Conservation (phyloP, 2,797 vertebrate species). For the Hippocampus kuda region DNA sequence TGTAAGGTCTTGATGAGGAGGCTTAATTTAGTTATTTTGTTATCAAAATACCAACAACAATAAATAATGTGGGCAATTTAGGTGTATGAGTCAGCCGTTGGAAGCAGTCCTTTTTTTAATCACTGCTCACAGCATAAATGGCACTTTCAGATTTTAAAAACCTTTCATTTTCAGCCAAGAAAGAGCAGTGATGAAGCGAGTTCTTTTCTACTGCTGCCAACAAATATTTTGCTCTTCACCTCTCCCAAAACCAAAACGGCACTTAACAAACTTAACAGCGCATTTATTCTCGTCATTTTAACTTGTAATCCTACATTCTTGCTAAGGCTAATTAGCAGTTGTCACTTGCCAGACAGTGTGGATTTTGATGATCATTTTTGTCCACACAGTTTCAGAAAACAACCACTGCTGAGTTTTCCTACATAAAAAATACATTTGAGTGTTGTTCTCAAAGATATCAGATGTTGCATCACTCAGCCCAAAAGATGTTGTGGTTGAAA, state of each 20-base stretch:
- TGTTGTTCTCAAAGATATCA: neutral
- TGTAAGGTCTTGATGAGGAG: neutral
- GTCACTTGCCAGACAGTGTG: neutral
- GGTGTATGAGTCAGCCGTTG: neutral
- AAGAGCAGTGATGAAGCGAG: neutral
- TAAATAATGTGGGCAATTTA: neutral
- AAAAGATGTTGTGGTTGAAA: neutral
- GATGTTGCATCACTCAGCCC: neutral
- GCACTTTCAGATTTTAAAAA: neutral
- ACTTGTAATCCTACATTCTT: neutral
- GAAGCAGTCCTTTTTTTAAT: neutral
- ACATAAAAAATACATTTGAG: neutral
- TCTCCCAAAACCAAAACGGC: neutral
- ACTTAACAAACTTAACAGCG: conserved; percentile 2
- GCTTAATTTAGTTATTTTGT: neutral
- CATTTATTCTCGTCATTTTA: neutral
- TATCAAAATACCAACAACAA: neutral
- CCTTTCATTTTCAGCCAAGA: neutral
- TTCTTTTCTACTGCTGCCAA: neutral
- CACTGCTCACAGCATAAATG: conserved; percentile 3
- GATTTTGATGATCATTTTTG: neutral
- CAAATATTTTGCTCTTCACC: neutral
- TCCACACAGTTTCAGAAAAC: neutral
- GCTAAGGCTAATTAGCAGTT: neutral
- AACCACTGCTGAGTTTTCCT: neutral